These are phyloP conservation scores for Tolmerus cingulatus DNA, from an alignment of 2,888 invertebrate species.

Conservation along the genomic window DNA sequence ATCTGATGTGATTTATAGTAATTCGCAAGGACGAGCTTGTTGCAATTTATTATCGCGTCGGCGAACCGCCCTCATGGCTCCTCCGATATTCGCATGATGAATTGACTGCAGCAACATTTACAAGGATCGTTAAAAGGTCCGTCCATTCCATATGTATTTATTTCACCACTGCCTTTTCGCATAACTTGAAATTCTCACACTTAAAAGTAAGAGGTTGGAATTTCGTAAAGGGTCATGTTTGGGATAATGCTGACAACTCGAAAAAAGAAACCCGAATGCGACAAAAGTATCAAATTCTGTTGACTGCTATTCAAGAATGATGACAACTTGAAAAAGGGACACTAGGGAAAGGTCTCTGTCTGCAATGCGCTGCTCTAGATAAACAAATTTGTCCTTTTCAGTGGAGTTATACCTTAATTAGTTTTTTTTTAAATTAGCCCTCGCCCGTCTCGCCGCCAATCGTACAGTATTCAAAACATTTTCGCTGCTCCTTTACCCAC, in stretches of 20 bases:
- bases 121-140: background rate
- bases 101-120: background rate
- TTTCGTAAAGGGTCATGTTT: background rate
- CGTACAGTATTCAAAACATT: conserved; percentile 9
- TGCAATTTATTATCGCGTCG: background rate
- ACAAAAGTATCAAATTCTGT: background rate
- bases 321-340: background rate
- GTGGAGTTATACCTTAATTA: background rate
- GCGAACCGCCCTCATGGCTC: background rate
- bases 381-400: conserved; percentile 3
- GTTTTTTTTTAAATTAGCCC: conserved; percentile 2
- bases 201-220: background rate
- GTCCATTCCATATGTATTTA: background rate
- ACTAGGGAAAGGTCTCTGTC: background rate
- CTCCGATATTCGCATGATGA: background rate
- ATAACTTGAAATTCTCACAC: background rate
- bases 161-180: background rate
- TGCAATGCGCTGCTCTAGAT: conserved; percentile 5
- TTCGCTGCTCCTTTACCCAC: background rate
- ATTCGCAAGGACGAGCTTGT: background rate
- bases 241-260: background rate
- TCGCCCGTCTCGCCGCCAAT: background rate
- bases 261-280: background rate
- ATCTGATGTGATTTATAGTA: background rate
- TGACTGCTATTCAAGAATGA: background rate